Evolutionary conservation across 2,888 invertebrate species (phyloP).

Genomic region (Meteorus cinctellus): DNA sequence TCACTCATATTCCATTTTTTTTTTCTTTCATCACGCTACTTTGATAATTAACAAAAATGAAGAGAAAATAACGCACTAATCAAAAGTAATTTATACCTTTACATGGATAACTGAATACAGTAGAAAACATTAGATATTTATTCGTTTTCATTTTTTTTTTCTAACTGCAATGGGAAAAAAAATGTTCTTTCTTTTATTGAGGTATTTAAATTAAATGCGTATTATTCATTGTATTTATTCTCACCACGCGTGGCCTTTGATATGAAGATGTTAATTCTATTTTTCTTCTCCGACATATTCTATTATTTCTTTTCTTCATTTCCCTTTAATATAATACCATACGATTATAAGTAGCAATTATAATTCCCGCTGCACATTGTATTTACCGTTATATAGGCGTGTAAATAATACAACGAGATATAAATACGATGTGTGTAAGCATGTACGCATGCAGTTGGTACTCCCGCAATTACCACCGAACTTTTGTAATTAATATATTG

Average conservation of each 20-base stretch:
- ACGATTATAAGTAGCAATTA: slow-evolving; percentile 20
- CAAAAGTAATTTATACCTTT: neutral
- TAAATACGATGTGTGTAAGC: slow-evolving; percentile 18
- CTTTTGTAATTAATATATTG: slow-evolving; percentile 47
- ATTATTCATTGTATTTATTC: slow-evolving; percentile 5
- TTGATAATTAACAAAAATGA: neutral
- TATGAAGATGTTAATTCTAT: slow-evolving; percentile 12
- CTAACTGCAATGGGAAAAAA: neutral
- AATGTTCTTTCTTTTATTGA: neutral
- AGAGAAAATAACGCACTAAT: neutral
- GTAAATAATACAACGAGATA: slow-evolving; percentile 17
- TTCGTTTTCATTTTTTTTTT: slow-evolving; percentile 2
- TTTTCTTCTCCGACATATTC: neutral
- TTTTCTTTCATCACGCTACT: neutral
- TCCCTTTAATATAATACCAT: neutral
- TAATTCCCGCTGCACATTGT: slow-evolving; percentile 12
- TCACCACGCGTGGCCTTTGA: neutral
- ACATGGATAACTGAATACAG: slow-evolving; percentile 11
- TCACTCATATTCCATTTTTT: neutral
- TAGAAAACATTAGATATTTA: neutral
- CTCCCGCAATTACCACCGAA: slow-evolving; percentile 48
- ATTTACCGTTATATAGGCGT: slow-evolving; percentile 23
- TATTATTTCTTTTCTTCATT: slow-evolving; percentile 5
- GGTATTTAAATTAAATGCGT: neutral
- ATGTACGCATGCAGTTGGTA: slow-evolving; percentile 32